These are phyloP conservation scores for Ariolimax columbianus DNA, from an alignment of 2,888 invertebrate species.

Conservation along the genomic window DNA sequence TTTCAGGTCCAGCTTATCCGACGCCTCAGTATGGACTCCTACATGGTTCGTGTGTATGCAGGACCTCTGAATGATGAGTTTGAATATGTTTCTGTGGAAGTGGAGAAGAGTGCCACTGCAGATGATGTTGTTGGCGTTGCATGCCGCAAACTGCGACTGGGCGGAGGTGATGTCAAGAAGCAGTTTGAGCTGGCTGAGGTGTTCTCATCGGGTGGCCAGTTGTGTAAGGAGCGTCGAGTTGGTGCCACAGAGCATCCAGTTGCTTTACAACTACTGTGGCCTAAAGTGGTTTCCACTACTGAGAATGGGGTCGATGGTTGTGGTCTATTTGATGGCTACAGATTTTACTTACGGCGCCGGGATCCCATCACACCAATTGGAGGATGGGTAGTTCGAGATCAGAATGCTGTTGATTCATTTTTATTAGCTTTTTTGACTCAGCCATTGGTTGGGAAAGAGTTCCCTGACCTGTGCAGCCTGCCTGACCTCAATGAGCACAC, in stretches of 20 bases:
- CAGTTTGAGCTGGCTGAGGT: conserved; percentile 82
- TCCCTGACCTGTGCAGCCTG: conserved; percentile 95
- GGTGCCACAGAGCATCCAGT: conserved; percentile 83
- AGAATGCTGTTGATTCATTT: conserved; percentile 85
- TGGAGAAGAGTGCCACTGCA: conserved; percentile 71
- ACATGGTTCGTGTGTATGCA: conserved; percentile 74
- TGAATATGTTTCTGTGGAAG: conserved; percentile 72
- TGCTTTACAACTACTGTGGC: conserved; percentile 80
- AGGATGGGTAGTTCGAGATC: conserved; percentile 84
- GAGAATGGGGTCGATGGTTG: conserved; percentile 12
- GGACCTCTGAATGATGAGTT: conserved; percentile 67
- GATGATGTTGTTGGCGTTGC: conserved; percentile 82
- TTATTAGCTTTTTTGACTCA: conserved; percentile 95
- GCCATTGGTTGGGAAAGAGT: conserved; percentile 91
- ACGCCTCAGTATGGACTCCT: conserved; percentile 73
- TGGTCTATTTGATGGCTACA: conserved; percentile 70
- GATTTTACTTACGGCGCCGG: conserved; percentile 93
- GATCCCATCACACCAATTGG: conserved; percentile 79
- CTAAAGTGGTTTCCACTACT: conserved; percentile 65
- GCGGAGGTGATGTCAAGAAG: conserved; percentile 41
- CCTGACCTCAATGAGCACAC: conserved; percentile 97
- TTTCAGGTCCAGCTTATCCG: conserved; percentile 61
- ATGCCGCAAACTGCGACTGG: conserved; percentile 66
- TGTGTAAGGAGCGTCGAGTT: conserved; percentile 93
- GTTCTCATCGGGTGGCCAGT: conserved; percentile 90